Evolutionary conservation across 2,888 invertebrate genomes (phyloP), one percentile per base, ranked within the genome.

Genomic region (Thera britannica): DNA sequence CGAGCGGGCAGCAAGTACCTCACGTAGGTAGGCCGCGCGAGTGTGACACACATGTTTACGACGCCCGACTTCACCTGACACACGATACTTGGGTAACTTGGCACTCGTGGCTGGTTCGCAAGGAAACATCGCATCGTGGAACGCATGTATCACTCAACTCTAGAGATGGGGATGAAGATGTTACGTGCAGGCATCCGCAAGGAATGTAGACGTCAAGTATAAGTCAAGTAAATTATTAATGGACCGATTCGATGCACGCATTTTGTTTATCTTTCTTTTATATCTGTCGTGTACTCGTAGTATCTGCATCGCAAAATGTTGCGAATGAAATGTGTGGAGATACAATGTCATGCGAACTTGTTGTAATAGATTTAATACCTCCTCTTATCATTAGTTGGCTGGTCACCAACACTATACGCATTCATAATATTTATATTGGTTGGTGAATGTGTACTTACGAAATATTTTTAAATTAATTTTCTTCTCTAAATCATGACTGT

Each of bases 1-100:
- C 85, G 89, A 86, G 78, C 81, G 77, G 68, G 65, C 67, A 80
- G 74, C 75, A 77, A 73, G 76, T 74, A 81, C 75, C 75, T 82
- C 89, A 84, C 84, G 90, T 89, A 88, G 90, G 90, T 86, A 86
- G 83, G 82, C 76, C 65, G 78, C 83, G 78, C 84, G 86, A 87
- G 77, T 84, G 79, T 86, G 87, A 88, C 91, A 86, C 86, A 87
- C 88, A 87, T 85, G 86, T 92, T 93, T 92, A 93, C 83, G 90
- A 89, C 83, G 82, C 85, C 82, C 77, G 82, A 79, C 77, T 83
- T 79, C 79, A 78, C 83, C 81, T 78, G 92, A 91, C 87, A 92
- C 81, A 88, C 87, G 92, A 92, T 92, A 91, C 91, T 65, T 58
- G 35, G 52, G 51, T 66, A 55, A 62, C 62, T 62, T 55, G 54